Evolutionary conservation across 2,113 vertebrate species (phyloP).

Genomic region (Pedetes capensis): DNA sequence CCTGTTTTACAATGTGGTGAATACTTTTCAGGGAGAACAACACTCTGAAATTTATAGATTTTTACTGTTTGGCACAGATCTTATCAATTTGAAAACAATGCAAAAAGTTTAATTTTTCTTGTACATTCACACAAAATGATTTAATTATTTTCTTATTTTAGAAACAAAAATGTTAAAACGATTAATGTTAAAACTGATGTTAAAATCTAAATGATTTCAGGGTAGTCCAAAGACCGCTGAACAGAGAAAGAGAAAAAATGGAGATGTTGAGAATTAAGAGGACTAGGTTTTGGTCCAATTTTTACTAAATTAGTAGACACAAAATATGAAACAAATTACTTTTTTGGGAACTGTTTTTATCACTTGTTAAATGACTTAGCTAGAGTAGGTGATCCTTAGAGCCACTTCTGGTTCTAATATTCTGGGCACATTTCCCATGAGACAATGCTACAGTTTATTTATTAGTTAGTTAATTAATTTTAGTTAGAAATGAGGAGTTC

Average conservation of each 20-base stretch:
- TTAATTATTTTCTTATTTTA: not conserved
- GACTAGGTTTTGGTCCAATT: not conserved
- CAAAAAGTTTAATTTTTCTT: not conserved
- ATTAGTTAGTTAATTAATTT: not conserved
- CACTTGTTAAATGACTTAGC: too few species aligned
- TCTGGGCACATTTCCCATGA: not conserved
- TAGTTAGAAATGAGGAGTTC: not conserved
- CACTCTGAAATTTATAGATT: not conserved
- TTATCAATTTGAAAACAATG: not conserved
- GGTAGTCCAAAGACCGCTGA: not conserved
- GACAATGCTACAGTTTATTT: not conserved
- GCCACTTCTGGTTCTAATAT: not conserved
- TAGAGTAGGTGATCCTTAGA: not conserved
- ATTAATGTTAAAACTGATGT: not conserved
- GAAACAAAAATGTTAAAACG: not conserved
- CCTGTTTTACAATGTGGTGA: not conserved
- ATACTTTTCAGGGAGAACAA: not conserved
- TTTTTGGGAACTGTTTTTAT: not conserved
- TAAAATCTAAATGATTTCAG: not conserved
- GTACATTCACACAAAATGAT: not conserved
- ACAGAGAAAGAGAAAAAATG: not conserved
- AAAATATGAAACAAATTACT: not conserved
- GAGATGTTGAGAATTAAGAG: not conserved
- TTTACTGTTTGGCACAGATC: not conserved
- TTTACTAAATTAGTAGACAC: not conserved